Conservation (phyloP, 2,113 vertebrate species). For the Pica pica region DNA sequence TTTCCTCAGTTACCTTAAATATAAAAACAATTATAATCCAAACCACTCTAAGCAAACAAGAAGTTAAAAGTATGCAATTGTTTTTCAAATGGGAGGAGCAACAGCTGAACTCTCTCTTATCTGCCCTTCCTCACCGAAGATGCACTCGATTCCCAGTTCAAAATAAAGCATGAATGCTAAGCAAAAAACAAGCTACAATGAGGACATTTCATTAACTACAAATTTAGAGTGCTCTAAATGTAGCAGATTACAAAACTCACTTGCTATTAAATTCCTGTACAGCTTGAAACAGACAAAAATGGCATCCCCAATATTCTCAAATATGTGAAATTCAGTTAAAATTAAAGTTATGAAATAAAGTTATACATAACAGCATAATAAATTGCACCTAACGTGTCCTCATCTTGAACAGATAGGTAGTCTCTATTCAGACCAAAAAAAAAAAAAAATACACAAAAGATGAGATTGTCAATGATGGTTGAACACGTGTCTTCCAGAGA, state of each 20-base stretch:
- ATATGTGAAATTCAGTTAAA: background rate
- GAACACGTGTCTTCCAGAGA: background rate
- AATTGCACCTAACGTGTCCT: background rate
- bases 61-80: background rate
- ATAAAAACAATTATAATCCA: background rate
- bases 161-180: background rate
- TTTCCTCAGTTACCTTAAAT: background rate
- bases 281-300: background rate
- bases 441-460: background rate
- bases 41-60: background rate
- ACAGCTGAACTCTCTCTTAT: background rate
- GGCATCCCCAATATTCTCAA: background rate
- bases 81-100: background rate
- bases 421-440: background rate
- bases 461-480: background rate
- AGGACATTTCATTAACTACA: background rate
- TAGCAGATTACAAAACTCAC: background rate
- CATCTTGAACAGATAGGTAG: background rate
- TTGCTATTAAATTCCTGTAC: background rate
- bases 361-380: background rate
- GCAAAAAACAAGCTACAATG: background rate
- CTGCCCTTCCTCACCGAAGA: background rate
- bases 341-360: background rate
- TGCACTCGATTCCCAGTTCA: background rate
- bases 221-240: background rate